Percentiles rank a stretch among this genome's conserved stretches.
These are phyloP conservation scores for Deroplatys truncata DNA, from an alignment of 2,888 invertebrate genomes.

Conservation along the genomic window DNA sequence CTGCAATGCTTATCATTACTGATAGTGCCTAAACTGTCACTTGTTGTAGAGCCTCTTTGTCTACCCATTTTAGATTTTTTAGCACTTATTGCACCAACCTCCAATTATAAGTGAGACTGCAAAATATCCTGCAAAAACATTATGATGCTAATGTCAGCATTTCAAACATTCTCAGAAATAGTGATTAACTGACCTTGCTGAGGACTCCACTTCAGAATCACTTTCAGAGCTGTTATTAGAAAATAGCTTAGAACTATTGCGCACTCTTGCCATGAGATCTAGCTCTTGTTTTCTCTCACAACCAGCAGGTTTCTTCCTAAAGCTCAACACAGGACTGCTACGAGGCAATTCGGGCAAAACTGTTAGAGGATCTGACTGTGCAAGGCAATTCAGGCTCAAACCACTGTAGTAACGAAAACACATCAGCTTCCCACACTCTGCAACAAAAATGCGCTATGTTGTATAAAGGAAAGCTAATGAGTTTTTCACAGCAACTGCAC, in stretches of 20 bases:
- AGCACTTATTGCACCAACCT: no score
- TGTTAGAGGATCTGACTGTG: constrained; percentile 58
- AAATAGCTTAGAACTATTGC: neutral
- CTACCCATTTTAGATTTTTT: no score
- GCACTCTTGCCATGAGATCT: constrained; percentile 20
- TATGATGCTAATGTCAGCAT: no score
- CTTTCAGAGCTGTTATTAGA: constrained; percentile 29
- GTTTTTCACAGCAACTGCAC: no score
- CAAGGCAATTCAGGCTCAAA: constrained; percentile 58
- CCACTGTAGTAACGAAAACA: constrained; percentile 69
- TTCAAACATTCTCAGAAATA: no score
- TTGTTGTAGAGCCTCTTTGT: no score
- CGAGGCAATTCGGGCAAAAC: constrained; percentile 45
- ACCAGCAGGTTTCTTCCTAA: constrained; percentile 6
- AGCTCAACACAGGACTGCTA: neutral
- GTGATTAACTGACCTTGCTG: constrained; percentile 15
- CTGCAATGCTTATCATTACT: no score
- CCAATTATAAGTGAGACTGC: no score
- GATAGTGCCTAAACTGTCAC: no score
- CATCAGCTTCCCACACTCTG: constrained; percentile 64
- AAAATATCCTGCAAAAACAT: no score
- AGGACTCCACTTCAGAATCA: constrained; percentile 33
- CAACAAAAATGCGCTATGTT: constrained; percentile 38
- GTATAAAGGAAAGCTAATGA: no score
- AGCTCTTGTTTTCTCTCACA: neutral